These are phyloP conservation scores for Thripadectes ignobilis DNA, from an alignment of 2,797 vertebrate species.

Conservation along the genomic window DNA sequence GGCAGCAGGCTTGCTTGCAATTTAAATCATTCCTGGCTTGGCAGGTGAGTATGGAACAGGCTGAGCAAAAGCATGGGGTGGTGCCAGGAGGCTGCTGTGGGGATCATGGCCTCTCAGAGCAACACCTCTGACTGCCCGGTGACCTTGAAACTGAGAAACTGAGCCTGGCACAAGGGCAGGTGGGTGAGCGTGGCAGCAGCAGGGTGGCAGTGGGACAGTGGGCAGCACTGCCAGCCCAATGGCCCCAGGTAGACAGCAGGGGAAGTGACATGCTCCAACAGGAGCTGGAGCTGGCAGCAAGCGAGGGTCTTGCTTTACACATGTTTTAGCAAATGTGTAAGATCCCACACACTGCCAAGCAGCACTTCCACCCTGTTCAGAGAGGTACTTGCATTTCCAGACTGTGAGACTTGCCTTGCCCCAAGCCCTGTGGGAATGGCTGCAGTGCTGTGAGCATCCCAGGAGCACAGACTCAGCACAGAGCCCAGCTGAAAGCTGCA, in stretches of 20 bases:
- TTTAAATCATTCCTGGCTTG: neutral
- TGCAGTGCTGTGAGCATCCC: neutral
- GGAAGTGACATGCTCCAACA: fast-evolving
- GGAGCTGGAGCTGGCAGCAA: neutral
- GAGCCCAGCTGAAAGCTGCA: neutral
- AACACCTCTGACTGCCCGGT: neutral
- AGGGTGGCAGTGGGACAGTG: fast-evolving
- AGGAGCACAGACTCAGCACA: neutral
- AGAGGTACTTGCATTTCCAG: neutral
- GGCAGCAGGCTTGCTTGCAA: neutral
- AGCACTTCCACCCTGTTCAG: neutral
- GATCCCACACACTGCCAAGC: neutral
- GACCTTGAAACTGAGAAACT: neutral
- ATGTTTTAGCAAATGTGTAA: neutral
- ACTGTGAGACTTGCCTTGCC: neutral
- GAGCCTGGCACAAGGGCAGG: neutral
- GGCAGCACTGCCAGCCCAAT: fast-evolving
- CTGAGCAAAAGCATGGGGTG: neutral
- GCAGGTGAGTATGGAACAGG: neutral
- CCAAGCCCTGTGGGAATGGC: fast-evolving
- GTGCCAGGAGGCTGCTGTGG: neutral
- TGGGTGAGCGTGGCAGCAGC: fast-evolving
- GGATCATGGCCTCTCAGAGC: neutral
- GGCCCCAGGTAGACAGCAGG: fast-evolving
- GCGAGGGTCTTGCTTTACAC: fast-evolving